Conservation (phyloP, 2,888 invertebrate species). For the Drosophila eohydei region DNA sequence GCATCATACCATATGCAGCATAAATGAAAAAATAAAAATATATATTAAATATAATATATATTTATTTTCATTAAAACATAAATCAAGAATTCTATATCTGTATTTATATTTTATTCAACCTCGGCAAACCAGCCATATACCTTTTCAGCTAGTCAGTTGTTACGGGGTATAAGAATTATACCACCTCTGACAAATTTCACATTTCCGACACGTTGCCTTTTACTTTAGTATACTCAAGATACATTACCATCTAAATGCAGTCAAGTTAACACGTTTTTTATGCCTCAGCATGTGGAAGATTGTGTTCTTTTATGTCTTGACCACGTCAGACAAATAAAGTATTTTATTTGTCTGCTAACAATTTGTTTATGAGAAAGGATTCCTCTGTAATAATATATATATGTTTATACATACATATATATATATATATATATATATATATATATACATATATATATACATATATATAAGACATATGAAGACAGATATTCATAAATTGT, state of each 20-base stretch:
- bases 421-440: background rate
- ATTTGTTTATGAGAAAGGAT: slow-evolving; percentile 1
- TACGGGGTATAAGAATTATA: slow-evolving; percentile 15
- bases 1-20: too few relatives aligned
- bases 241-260: slow-evolving; percentile 30
- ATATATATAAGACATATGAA: background rate
- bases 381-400: background rate
- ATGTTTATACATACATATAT: background rate
- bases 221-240: slow-evolving; percentile 33
- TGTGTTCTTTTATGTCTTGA: slow-evolving; percentile 8
- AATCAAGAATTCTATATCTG: too few relatives aligned
- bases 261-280: slow-evolving; percentile 20
- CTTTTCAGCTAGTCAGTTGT: background rate
- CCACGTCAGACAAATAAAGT: slow-evolving; percentile 1
- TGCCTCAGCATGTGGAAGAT: background rate
- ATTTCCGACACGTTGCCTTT: slow-evolving; percentile 6
- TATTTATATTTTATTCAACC: too few relatives aligned
- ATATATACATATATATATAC: background rate
- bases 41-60: too few relatives aligned
- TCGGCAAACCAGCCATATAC: background rate
- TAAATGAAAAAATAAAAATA: too few relatives aligned
- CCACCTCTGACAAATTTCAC: slow-evolving; percentile 33
- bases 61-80: too few relatives aligned
- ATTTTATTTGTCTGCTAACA: slow-evolving; percentile 8
- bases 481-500: background rate